A percentile compares a stretch with the other conserved stretches of the same genome.
These are phyloP conservation scores for Protaetia brevitarsis DNA, from an alignment of 1,140 invertebrate species.

Conservation along the genomic window DNA sequence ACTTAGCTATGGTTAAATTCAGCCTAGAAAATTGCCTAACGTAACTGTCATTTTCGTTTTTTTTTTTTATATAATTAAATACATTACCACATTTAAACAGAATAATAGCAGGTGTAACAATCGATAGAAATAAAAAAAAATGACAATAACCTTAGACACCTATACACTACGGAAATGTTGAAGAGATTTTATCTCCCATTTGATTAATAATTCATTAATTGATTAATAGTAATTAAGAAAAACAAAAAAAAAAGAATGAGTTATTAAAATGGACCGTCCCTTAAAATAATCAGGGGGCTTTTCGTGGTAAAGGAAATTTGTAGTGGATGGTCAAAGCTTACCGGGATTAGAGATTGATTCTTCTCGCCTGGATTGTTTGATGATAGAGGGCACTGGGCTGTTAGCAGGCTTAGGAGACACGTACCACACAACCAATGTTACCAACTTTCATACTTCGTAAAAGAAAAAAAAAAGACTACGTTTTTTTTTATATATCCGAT, in stretches of 20 bases:
- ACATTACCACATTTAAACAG: neutral
- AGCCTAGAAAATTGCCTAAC: neutral
- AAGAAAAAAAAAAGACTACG: neutral
- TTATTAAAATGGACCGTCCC: slow-evolving; percentile 15
- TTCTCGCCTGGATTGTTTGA: slow-evolving; percentile 43
- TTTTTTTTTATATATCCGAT: neutral
- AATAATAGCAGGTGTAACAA: neutral
- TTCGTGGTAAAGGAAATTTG: slow-evolving; percentile 28
- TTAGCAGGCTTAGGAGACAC: slow-evolving; percentile 42
- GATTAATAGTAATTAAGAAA: too few relatives aligned
- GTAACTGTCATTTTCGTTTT: slow-evolving; percentile 14
- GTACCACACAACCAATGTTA: slow-evolving; percentile 42
- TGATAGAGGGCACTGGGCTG: slow-evolving; percentile 41
- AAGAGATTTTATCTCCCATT: neutral
- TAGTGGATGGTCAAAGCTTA: slow-evolving; percentile 46
- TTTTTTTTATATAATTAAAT: neutral
- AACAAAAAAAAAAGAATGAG: slow-evolving; percentile 6
- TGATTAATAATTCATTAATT: slow-evolving; percentile 3
- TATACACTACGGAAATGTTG: neutral
- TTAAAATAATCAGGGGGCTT: slow-evolving; percentile 2
- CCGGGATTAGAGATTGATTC: slow-evolving; percentile 42
- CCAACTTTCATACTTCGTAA: slow-evolving; percentile 36
- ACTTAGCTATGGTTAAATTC: slow-evolving; percentile 8
- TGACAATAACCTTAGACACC: slow-evolving; percentile 7
- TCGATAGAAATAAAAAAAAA: neutral